phyloP scores from a whole-genome alignment of 2,888 invertebrate species.

The Odontocerum albicorne region DNA sequence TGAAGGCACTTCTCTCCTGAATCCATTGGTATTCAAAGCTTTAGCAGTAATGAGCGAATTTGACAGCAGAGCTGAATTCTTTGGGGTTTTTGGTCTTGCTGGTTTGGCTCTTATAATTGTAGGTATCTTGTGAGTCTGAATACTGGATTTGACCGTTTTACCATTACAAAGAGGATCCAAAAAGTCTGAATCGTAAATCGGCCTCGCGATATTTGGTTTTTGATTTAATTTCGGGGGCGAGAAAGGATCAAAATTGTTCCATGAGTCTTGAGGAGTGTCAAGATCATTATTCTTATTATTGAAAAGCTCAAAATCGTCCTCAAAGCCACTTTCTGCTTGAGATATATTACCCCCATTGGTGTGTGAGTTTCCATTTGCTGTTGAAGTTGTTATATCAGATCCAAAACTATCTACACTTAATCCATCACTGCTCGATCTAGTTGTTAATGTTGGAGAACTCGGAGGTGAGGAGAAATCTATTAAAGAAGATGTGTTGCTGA shows the following conservation, averaged over 20 bases:
- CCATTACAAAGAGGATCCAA: conserved; percentile 57
- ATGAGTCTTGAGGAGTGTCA: conserved; percentile 56
- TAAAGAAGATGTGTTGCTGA: conserved; percentile 52
- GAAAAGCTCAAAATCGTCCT: conserved; percentile 78
- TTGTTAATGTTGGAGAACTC: conserved; percentile 74
- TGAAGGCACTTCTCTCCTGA: neutral
- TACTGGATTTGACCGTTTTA: conserved; percentile 49
- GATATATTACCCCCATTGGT: conserved; percentile 66
- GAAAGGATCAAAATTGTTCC: conserved; percentile 59
- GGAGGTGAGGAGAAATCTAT: conserved; percentile 74
- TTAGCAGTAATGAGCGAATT: conserved; percentile 52
- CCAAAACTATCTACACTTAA: conserved; percentile 76
- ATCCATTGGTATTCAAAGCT: neutral
- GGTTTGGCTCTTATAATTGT: conserved; percentile 76
- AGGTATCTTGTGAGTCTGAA: conserved; percentile 59
- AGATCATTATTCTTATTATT: conserved; percentile 49
- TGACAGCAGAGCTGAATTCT: conserved; percentile 56
- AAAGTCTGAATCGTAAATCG: conserved; percentile 63
- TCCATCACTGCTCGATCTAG: conserved; percentile 73
- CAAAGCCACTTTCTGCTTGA: conserved; percentile 78
- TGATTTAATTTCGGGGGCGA: conserved; percentile 47
- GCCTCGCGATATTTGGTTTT: conserved; percentile 52
- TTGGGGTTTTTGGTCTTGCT: conserved; percentile 58
- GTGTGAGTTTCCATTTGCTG: conserved; percentile 54
- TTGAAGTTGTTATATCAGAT: conserved; percentile 66